Conservation (phyloP, 2,888 invertebrate species). For the Rhagium mordax region DNA sequence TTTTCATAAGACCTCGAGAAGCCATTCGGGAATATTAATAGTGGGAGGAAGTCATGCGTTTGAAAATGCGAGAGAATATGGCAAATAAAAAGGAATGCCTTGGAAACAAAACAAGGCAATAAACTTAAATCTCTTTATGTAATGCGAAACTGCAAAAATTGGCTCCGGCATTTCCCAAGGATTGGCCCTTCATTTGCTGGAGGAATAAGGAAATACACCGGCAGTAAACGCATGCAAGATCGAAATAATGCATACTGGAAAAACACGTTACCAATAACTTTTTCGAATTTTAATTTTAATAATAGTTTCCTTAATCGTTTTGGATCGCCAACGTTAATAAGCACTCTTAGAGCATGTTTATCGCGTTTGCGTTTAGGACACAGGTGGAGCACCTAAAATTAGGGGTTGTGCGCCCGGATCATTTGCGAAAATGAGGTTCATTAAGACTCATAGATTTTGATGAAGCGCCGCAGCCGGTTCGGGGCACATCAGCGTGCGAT, state of each 20-base stretch:
- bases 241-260: too few relatives aligned
- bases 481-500: constrained; percentile 30
- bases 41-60: constrained; percentile 50
- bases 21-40: constrained; percentile 44
- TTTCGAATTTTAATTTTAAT: too few relatives aligned
- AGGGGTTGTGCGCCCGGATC: background rate
- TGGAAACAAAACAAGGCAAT: constrained; percentile 55
- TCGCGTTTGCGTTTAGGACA: background rate
- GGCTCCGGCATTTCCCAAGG: constrained; percentile 45
- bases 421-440: constrained; percentile 25
- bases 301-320: too few relatives aligned
- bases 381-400: constrained; percentile 24
- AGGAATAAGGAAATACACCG: constrained; percentile 43
- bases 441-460: constrained; percentile 36
- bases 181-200: constrained; percentile 46
- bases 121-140: constrained; percentile 55
- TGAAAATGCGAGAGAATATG: constrained; percentile 48
- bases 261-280: too few relatives aligned
- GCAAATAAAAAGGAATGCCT: constrained; percentile 43
- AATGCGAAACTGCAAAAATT: constrained; percentile 55
- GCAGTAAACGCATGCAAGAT: constrained; percentile 4
- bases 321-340: too few relatives aligned
- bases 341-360: background rate
- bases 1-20: constrained; percentile 32
- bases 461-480: constrained; percentile 27